Percentiles rank a stretch among this genome's conserved stretches.
phyloP scores from a whole-genome alignment of 2,113 vertebrate species.

The Todiramphus chloris region DNA sequence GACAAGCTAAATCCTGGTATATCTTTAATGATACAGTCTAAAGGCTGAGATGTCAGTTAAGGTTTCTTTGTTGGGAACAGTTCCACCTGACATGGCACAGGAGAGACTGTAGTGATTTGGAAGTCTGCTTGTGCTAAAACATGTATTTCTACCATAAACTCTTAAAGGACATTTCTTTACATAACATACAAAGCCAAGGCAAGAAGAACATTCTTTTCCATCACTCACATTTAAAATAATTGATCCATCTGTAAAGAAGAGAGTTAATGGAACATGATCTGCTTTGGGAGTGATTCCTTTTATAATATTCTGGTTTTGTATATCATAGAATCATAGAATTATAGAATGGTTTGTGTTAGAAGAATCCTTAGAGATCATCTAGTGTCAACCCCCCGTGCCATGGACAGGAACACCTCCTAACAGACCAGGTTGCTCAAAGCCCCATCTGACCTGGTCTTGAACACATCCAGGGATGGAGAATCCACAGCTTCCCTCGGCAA shows the following conservation, averaged over 20 bases:
- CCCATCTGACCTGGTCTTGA: too few relatives aligned
- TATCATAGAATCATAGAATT: too few relatives aligned
- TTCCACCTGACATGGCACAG: neutral
- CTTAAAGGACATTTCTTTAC: neutral
- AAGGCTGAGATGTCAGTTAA: conserved; percentile 1
- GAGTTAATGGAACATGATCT: neutral
- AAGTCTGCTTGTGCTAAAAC: neutral
- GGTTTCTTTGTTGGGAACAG: neutral
- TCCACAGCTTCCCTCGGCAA: too few relatives aligned
- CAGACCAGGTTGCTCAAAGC: too few relatives aligned
- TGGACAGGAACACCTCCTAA: too few relatives aligned
- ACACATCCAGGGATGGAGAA: too few relatives aligned
- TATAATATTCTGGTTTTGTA: neutral
- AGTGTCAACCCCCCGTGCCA: too few relatives aligned
- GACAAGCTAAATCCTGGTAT: conserved; percentile 35
- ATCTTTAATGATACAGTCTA: conserved; percentile 27
- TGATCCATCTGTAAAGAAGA: neutral
- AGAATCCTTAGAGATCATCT: too few relatives aligned
- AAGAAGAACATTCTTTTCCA: neutral
- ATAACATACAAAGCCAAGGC: neutral
- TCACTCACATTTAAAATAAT: neutral
- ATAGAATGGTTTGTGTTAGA: too few relatives aligned
- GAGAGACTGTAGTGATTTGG: neutral
- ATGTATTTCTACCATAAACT: neutral
- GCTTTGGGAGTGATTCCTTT: neutral